Conservation (phyloP, 2,113 vertebrate genomes). For the Enhydra lutris region DNA sequence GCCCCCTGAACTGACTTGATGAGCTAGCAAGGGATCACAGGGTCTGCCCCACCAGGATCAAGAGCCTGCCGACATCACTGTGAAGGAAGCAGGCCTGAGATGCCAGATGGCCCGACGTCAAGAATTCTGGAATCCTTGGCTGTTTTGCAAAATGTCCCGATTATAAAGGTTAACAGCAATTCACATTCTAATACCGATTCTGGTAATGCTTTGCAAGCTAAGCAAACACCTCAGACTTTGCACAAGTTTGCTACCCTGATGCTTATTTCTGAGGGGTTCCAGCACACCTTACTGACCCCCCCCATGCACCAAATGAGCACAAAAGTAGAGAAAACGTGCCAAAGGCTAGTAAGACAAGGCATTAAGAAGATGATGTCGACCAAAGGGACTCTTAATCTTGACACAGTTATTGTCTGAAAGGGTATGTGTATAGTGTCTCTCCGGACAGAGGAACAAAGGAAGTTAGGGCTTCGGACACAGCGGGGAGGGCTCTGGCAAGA, state of each 20-base stretch:
- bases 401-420: neutral
- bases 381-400: neutral
- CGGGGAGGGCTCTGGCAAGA: neutral
- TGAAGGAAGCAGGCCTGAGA: neutral
- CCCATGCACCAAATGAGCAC: neutral
- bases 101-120: constrained; percentile 21
- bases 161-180: constrained; percentile 43
- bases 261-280: neutral
- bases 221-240: neutral
- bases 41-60: neutral
- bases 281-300: neutral
- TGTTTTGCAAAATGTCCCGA: constrained; percentile 50
- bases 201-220: neutral
- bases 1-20: neutral
- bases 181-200: constrained; percentile 9
- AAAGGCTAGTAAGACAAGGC: neutral
- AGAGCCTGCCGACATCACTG: neutral
- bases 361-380: neutral
- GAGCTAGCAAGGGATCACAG: neutral
- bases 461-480: neutral
- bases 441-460: neutral
- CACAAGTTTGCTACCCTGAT: neutral
- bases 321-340: neutral
- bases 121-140: constrained; percentile 40
- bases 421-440: neutral